Percentiles rank a stretch among this genome's conserved stretches.
These are phyloP conservation scores for Pseudococcus longispinus DNA, from an alignment of 2,888 invertebrate genomes.

Conservation along the genomic window DNA sequence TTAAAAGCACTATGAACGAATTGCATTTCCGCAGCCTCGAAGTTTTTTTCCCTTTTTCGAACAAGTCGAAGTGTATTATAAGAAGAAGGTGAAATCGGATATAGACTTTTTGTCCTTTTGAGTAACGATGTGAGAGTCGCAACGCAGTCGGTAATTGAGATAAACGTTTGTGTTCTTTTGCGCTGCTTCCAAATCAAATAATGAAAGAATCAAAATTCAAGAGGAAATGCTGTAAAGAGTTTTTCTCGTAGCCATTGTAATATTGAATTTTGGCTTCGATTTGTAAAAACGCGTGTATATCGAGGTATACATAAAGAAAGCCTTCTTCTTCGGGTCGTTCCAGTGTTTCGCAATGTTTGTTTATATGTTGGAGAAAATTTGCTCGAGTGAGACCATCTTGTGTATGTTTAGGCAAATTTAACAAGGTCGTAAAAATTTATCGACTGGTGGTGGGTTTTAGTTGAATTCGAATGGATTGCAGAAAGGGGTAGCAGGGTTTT, in stretches of 20 bases:
- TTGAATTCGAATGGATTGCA: no score
- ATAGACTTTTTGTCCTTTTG: conserved; percentile 19
- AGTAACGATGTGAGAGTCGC: not conserved
- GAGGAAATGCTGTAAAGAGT: not conserved
- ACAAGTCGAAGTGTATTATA: not conserved
- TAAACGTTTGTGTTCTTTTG: conserved; percentile 15
- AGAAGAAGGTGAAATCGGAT: conserved; percentile 4
- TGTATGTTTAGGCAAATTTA: not conserved
- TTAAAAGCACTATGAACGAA: conserved; percentile 25
- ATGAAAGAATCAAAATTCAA: conserved; percentile 26
- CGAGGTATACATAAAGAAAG: not conserved
- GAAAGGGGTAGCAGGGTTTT: not conserved
- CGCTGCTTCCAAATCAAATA: not conserved
- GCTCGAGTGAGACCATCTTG: not conserved
- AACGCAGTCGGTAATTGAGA: conserved; percentile 7
- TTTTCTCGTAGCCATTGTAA: not conserved
- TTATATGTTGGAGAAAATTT: not conserved
- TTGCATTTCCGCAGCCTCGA: not conserved
- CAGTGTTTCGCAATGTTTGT: conserved; percentile 6
- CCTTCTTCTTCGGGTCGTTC: not conserved
- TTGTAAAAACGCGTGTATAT: not conserved
- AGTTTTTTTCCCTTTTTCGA: not conserved
- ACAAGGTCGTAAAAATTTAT: no score
- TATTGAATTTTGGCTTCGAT: conserved; percentile 12
- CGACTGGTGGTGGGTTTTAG: no score